phyloP scores from a whole-genome alignment of 1,140 invertebrate genomes.

The Cephus cinctus region DNA sequence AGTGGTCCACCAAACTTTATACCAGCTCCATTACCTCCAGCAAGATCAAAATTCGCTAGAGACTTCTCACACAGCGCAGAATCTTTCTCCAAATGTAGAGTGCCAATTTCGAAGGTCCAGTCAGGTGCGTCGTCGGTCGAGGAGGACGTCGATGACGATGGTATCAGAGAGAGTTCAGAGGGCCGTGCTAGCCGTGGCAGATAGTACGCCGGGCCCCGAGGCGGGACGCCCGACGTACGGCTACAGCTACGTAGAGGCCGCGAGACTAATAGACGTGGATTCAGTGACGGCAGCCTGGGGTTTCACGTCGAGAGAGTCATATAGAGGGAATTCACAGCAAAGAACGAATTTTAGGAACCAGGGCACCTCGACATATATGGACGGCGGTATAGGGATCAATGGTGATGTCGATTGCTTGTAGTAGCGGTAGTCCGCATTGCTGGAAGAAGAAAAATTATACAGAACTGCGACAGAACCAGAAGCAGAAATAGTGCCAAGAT shows the following conservation, averaged over 20 bases:
- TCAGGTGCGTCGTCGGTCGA: too few species aligned
- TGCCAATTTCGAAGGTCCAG: too few species aligned
- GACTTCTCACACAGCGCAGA: too few species aligned
- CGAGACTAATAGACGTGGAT: constrained; percentile 71
- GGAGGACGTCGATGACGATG: too few species aligned
- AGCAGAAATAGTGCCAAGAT: constrained; percentile 3
- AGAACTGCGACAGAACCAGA: constrained; percentile 2
- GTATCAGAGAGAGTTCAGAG: too few species aligned
- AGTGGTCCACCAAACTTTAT: too few species aligned
- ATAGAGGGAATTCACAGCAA: constrained; percentile 86
- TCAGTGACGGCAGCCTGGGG: constrained; percentile 67
- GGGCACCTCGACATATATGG: constrained; percentile 81
- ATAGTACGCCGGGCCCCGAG: constrained; percentile 46
- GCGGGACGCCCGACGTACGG: constrained; percentile 55
- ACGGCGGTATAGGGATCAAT: constrained; percentile 81
- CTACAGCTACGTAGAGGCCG: constrained; percentile 76
- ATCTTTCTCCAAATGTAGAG: too few species aligned
- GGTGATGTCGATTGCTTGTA: constrained; percentile 87
- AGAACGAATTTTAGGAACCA: constrained; percentile 76
- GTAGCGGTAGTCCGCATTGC: constrained; percentile 78
- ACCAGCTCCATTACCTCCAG: too few species aligned
- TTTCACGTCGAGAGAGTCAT: constrained; percentile 72
- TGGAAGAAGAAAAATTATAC: constrained; percentile 46
- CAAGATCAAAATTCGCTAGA: too few species aligned
- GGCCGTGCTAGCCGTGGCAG: constrained; percentile 30